Evolutionary conservation across 2,888 invertebrate species (phyloP).

Genomic region (Serrognathus titanus): DNA sequence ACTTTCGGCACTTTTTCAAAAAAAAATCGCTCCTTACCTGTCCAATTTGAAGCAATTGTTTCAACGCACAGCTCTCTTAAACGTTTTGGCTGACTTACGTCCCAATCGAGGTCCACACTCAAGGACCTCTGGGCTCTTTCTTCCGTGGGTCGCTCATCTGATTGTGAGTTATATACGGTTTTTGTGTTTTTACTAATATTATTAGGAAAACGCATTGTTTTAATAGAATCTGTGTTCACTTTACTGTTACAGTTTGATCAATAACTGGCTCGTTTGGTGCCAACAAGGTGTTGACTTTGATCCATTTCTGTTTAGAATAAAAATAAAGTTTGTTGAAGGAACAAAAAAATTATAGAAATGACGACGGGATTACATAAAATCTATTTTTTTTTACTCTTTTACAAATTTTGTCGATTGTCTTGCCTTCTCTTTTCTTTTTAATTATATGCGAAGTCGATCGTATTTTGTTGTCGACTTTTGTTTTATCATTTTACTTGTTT

Average conservation of each 20-base stretch:
- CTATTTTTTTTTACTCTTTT: too few relatives aligned
- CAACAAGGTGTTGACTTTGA: conserved; percentile 29
- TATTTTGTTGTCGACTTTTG: too few relatives aligned
- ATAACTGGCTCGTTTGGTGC: conserved; percentile 35
- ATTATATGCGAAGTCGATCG: too few relatives aligned
- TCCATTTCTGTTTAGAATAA: conserved; percentile 9
- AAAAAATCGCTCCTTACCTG: conserved; percentile 29
- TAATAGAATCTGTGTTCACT: not conserved
- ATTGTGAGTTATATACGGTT: conserved; percentile 25
- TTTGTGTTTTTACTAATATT: conserved; percentile 34
- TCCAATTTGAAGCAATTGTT: conserved; percentile 34
- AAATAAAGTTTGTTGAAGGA: too few relatives aligned
- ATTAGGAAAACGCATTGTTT: conserved; percentile 33
- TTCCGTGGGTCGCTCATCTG: conserved; percentile 9
- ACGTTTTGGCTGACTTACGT: conserved; percentile 26
- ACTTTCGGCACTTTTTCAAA: too few relatives aligned
- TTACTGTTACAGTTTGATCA: conserved; percentile 8
- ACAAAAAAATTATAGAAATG: too few relatives aligned
- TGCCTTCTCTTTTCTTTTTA: too few relatives aligned
- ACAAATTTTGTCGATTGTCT: too few relatives aligned
- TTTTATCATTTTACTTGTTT: too few relatives aligned
- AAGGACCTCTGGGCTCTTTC: conserved; percentile 17
- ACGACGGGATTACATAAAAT: too few relatives aligned
- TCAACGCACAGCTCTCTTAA: conserved; percentile 34
- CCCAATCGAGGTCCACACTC: conserved; percentile 32